Base-by-base conservation (phyloP, 2,113 vertebrate genomes). In the Dicaeum eximium region DNA sequence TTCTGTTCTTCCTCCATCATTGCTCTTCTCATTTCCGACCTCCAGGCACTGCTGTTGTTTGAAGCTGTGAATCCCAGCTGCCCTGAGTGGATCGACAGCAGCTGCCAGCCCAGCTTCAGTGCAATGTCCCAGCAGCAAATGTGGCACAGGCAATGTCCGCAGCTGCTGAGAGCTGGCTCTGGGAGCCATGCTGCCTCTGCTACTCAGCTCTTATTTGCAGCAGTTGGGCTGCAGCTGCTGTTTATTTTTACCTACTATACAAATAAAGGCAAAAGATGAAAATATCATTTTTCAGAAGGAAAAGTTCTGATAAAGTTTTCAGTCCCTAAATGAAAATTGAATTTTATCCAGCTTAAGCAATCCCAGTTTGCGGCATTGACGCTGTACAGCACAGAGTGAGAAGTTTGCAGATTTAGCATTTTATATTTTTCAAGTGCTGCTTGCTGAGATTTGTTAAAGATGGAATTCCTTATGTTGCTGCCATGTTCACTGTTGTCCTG, bases 101-200 rank as follows among this genome's bases (percentile, higher is more conserved):
- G 54, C 75, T 70, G 72, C 51, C 9, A 12, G 64, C 50, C 5
- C 14, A 28, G 78, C 15, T 31, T 21, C 42, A 57, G 30, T 2
- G 14, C 42, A 25, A 22, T 18, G 28, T 44, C 24, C 22, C 17
- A 31, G 57, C 69, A 33, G 62, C 11, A 11, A 4, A 5, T 65
- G 78, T 11, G 2, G 65, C 66, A 40, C 1, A 1, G 51, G n/a
- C 33, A 22, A 70, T 16, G 27, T 53, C 53, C 0, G 0, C 0
- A 1, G 24, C 30, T 42, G 42, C 21, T 2, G 3, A 62, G n/a
- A 47, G 40, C 23, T 0, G 0, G 17, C 33, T 67, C 72, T 60
- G 53, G 62, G 23, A 21, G 33, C 44, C 15, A 2, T 1, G 16
- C 53, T 15, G 2, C 2, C 47, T 27, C 60, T 57, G 75, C 64